These are phyloP conservation scores for Leucophenga montana DNA, from an alignment of 2,888 invertebrate species.

Conservation along the genomic window DNA sequence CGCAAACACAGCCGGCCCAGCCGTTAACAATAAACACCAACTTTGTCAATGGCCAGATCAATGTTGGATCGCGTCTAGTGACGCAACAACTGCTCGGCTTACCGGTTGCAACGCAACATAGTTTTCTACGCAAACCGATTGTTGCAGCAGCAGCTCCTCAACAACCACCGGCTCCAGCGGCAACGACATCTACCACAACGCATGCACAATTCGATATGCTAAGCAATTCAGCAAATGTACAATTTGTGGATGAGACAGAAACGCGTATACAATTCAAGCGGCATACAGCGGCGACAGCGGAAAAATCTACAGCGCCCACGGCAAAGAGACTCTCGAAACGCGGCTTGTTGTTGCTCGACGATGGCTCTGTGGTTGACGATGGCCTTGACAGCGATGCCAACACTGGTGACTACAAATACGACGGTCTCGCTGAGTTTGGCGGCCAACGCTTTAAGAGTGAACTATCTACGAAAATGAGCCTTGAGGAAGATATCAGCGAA, in stretches of 20 bases:
- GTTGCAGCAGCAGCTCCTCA: slow-evolving; percentile 26
- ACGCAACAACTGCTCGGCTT: slow-evolving; percentile 75
- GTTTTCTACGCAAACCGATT: slow-evolving; percentile 18
- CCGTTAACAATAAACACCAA: slow-evolving; percentile 72
- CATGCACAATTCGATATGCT: slow-evolving; percentile 55
- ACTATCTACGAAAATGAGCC: slow-evolving; percentile 72
- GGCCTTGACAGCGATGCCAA: slow-evolving; percentile 74
- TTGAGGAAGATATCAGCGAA: slow-evolving; percentile 74
- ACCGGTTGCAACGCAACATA: slow-evolving; percentile 23
- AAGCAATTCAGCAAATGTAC: slow-evolving; percentile 77
- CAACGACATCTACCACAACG: slow-evolving; percentile 18
- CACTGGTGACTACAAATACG: slow-evolving; percentile 53
- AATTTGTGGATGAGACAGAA: slow-evolving; percentile 77
- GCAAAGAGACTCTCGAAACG: slow-evolving; percentile 76
- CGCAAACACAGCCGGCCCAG: slow-evolving; percentile 68
- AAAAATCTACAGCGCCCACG: background rate
- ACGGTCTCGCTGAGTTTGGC: slow-evolving; percentile 82
- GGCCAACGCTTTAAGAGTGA: slow-evolving; percentile 79
- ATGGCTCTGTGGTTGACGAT: slow-evolving; percentile 81
- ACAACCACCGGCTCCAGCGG: slow-evolving; percentile 19
- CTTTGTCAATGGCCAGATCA: slow-evolving; percentile 80
- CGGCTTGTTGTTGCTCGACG: slow-evolving; percentile 78
- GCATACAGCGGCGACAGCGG: slow-evolving; percentile 36
- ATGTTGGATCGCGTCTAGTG: slow-evolving; percentile 75
- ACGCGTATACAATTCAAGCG: slow-evolving; percentile 68